Evolutionary conservation across 2,113 vertebrate species (phyloP).

Genomic region (Microtus oregoni): DNA sequence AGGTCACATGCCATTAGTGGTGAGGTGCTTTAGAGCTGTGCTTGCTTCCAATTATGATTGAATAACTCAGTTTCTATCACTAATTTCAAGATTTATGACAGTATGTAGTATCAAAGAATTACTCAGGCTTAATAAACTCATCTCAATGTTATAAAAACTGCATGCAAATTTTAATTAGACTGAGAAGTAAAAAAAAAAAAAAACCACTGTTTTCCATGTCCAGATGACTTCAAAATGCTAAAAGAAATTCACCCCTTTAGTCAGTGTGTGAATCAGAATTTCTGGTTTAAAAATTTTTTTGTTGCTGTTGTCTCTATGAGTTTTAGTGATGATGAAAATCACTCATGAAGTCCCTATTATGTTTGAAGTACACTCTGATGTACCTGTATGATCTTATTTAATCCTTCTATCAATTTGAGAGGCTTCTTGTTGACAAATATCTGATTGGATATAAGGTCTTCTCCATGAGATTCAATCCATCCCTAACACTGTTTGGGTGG

Average conservation of each 20-base stretch:
- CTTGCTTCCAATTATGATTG: slow-evolving; percentile 29
- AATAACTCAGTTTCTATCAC: not conserved
- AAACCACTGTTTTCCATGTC: not conserved
- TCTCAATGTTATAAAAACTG: not conserved
- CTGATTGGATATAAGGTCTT: not conserved
- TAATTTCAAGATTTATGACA: slow-evolving; percentile 25
- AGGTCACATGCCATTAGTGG: not conserved
- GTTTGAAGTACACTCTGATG: not conserved
- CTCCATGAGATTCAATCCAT: not conserved
- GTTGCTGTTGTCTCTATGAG: not conserved
- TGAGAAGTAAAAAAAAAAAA: not conserved
- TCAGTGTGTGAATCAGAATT: not conserved
- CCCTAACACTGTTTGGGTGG: not conserved
- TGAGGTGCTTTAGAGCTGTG: not conserved
- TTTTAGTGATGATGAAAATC: not conserved
- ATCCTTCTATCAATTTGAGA: not conserved
- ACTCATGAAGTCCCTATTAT: not conserved
- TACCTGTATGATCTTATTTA: not conserved
- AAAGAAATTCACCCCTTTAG: slow-evolving; percentile 14
- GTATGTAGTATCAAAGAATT: not conserved
- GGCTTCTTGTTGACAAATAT: not conserved
- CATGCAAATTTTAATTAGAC: not conserved
- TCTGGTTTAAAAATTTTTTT: not conserved
- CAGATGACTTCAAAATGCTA: not conserved
- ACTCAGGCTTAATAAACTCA: not conserved